These are phyloP conservation scores for Rhaphigaster nebulosa DNA, from an alignment of 2,888 invertebrate species.

Conservation along the genomic window DNA sequence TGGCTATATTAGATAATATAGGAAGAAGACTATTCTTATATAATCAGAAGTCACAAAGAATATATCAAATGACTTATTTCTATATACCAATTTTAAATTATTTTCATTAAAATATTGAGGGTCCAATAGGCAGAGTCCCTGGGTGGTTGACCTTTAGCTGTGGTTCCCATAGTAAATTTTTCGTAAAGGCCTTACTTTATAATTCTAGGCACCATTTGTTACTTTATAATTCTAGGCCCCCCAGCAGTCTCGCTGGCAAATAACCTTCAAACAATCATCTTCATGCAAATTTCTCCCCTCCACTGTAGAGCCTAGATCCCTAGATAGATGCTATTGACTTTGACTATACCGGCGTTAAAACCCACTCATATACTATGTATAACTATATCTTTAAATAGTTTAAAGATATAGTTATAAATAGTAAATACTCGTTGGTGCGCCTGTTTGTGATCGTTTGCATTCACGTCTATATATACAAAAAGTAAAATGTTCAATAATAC, in stretches of 20 bases:
- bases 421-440: too few relatives aligned
- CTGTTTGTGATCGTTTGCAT: too few relatives aligned
- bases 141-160: neutral
- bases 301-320: neutral
- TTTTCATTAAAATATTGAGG: too few relatives aligned
- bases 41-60: too few relatives aligned
- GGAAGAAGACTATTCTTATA: too few relatives aligned
- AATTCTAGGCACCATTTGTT: neutral
- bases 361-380: neutral
- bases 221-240: neutral
- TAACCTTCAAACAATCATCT: slow-evolving; percentile 9
- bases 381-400: too few relatives aligned
- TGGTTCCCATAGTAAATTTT: neutral
- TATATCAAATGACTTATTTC: too few relatives aligned
- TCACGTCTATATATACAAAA: too few relatives aligned
- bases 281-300: neutral
- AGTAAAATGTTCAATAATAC: too few relatives aligned
- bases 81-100: too few relatives aligned
- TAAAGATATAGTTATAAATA: too few relatives aligned
- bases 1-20: too few relatives aligned
- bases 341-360: neutral
- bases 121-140: neutral
- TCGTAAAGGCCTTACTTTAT: neutral
- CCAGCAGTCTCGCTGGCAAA: neutral
- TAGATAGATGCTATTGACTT: neutral